Base-by-base conservation (phyloP, 2,113 vertebrate genomes). In the Otus sunia region DNA sequence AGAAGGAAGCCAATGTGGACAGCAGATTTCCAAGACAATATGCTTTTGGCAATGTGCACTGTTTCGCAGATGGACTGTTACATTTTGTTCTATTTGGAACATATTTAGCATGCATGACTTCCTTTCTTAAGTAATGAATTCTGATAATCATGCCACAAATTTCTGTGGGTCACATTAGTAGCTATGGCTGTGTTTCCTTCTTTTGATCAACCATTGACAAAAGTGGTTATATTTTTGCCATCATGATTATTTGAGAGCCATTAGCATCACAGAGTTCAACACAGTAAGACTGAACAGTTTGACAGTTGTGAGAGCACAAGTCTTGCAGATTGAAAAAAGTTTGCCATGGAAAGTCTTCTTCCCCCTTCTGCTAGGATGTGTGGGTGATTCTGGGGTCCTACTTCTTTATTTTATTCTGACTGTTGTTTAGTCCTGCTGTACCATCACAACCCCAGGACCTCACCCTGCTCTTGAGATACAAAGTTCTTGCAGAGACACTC, bases 11-110 rank as follows among this genome's bases (percentile, higher is more conserved):
- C 95, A 97, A 96, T 73, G 58, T 73, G 94, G 96, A 97, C 92
- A 96, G 94, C 82, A 95, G 93, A 97, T 96, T 95, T 97, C 96
- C 96, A 96, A 95, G 95, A 85, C 43, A 13, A 96, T 96, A 94
- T 56, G 93, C 75, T 96, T 93, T 94, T 97, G 96, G 96, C 96
- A 96, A 82, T n/a, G 36, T 37, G 73, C 3, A 10, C 53, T 52
- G 66, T 68, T 96, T 94, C 53, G 0, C 96, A 96, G 93, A 96
- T 82, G 94, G 93, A 72, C 85, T 93, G 96, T 97, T 96, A 97
- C 96, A 97, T 97, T 97, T 96, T 97, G 96, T 97, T 97, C 96
- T 97, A 90, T 96, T 97, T 96, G 94, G 96, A 97, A 96, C 93
- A 56, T 87, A 91, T 67, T 97, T 95, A 96, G 92, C 58, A 93